Evolutionary conservation across 2,888 invertebrate species (phyloP).

Genomic region (Orthonevra nobilis): DNA sequence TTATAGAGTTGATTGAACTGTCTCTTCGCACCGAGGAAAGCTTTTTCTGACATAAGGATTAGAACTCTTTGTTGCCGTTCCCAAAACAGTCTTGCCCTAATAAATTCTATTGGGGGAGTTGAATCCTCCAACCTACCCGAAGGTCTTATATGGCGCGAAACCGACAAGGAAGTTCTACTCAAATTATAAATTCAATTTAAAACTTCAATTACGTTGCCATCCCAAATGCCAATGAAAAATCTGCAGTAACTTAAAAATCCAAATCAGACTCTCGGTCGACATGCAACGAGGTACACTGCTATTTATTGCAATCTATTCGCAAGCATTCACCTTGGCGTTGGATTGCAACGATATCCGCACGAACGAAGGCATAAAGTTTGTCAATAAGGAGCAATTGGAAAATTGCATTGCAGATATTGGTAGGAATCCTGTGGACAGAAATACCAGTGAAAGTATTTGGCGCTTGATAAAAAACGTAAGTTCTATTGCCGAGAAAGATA

Average conservation of each 20-base stretch:
- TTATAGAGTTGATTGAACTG: too few relatives aligned
- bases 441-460: constrained; percentile 73
- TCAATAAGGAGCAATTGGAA: constrained; percentile 72
- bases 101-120: too few relatives aligned
- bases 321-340: not conserved
- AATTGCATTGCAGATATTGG: constrained; percentile 71
- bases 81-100: too few relatives aligned
- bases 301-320: not conserved
- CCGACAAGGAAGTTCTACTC: too few relatives aligned
- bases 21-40: too few relatives aligned
- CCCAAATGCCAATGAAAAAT: not conserved
- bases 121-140: too few relatives aligned
- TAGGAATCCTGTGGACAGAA: constrained; percentile 69
- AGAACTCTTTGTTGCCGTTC: too few relatives aligned
- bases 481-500: too few relatives aligned
- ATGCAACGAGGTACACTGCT: too few relatives aligned
- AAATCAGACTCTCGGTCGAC: too few relatives aligned
- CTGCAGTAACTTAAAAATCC: not conserved
- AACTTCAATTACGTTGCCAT: not conserved
- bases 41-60: too few relatives aligned
- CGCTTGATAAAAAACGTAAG: constrained; percentile 73
- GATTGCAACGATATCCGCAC: constrained; percentile 71
- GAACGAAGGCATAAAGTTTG: constrained; percentile 61
- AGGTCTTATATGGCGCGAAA: too few relatives aligned
- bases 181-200: not conserved